phyloP scores from a whole-genome alignment of 1,140 invertebrate species.

The Macrocentrus cingulum region DNA sequence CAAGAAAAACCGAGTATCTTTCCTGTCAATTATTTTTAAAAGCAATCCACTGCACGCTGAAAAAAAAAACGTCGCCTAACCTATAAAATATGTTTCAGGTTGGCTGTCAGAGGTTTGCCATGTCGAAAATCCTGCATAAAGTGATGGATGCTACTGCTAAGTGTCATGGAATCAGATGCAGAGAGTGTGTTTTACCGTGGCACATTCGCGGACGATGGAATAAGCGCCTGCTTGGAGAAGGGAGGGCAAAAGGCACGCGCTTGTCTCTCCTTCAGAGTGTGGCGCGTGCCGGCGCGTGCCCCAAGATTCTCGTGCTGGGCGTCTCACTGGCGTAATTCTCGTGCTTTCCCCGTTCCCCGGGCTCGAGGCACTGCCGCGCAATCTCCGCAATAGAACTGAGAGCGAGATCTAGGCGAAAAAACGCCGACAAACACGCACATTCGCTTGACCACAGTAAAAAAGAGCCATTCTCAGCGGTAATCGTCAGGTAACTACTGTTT shows the following conservation, averaged over 20 bases:
- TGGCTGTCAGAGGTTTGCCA: too few relatives aligned
- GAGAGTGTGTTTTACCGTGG: too few relatives aligned
- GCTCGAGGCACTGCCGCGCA: neutral
- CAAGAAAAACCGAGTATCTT: too few relatives aligned
- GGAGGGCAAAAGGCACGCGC: slow-evolving; percentile 30
- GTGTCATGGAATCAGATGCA: too few relatives aligned
- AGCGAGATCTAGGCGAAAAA: too few relatives aligned
- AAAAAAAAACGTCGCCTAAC: too few relatives aligned
- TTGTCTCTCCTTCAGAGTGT: slow-evolving; percentile 29
- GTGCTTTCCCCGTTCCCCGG: neutral
- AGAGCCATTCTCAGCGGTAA: neutral
- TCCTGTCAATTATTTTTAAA: too few relatives aligned
- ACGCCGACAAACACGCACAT: neutral
- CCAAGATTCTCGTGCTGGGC: slow-evolving; percentile 26
- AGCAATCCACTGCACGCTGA: too few relatives aligned
- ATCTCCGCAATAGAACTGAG: too few relatives aligned
- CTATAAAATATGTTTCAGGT: too few relatives aligned
- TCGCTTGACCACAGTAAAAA: neutral
- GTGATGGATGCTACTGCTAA: too few relatives aligned
- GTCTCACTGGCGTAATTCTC: slow-evolving; percentile 28
- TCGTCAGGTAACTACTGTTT: neutral
- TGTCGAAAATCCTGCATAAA: too few relatives aligned
- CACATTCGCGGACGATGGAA: neutral
- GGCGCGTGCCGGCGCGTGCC: slow-evolving; percentile 36
- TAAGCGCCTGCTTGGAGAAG: slow-evolving; percentile 10